Base-by-base conservation (phyloP, 1,140 invertebrate species). In the Antheraea pernyi region DNA sequence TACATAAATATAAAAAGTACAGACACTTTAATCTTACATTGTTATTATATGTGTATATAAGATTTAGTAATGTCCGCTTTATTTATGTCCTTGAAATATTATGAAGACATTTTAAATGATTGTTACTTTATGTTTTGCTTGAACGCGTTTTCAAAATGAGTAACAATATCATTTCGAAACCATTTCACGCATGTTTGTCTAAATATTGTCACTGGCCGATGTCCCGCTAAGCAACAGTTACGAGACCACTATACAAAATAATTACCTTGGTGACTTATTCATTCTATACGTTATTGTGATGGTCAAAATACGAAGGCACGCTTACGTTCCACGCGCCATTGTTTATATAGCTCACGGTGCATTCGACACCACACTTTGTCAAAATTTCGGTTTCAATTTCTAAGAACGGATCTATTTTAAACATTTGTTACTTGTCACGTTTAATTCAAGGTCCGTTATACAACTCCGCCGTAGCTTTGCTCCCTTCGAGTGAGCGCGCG, bases 311-410 rank as follows among this genome's bases (percentile, higher is more conserved):
- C 72, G 69, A 83, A 82, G 86, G 82, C 86, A 90, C 88, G 84
- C 86, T 90, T 85, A 85, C 73, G 72, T 69, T 71, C 80, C 83
- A 80, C 78, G 79, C 75, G 76, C 69, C 73, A 77, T 81, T 84
- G 81, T 87, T 69, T 60, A 65, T 68, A 39, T 72, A 63, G 75
- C 80, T 70, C 75, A 86, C 76, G 80, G 67, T 72, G 67, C 69
- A 77, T 82, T 81, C 70, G 70, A 80, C 80, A 84, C 86, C 88
- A 77, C 88, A 90, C 78, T 85, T 79, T 81, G 88, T 86, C 85
- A 86, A 86, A 88, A 90, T 88, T 84, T 90, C 82, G 88, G 86
- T 90, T 88, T 84, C 70, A 59, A 74, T 78, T 90, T 89, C 88
- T 81, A 22, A 78, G 86, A 90, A 90, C 68, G 64, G 67, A 46